Evolutionary conservation across 2,113 vertebrate genomes (phyloP), one percentile per base, ranked within the genome.

Genomic region (Acrocephalus kingi): DNA sequence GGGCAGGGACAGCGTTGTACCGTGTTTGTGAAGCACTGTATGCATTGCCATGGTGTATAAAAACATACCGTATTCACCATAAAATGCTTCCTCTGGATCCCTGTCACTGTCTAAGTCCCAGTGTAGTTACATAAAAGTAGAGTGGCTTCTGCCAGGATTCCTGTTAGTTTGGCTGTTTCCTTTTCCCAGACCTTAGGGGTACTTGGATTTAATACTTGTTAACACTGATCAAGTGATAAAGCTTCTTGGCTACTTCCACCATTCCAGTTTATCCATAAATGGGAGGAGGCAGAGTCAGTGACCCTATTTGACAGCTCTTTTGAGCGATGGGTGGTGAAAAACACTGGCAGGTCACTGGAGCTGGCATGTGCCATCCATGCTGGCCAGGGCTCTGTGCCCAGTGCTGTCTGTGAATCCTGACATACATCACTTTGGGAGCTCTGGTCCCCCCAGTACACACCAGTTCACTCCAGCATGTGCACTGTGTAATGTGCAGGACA

Each of bases 381-480:
- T 21, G 5, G 73, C 48, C 58, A 54, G 56, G 18, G 30, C 45
- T 39, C 8, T 2, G 0, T 59, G 14, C 39, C 78, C 23, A 22
- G 69, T 0, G 0, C 15, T 49, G 1, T 23, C 23, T 83, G 24
- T 69, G 30, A 18, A 28, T 77, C 15, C 24, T 54, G 49, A 62
- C n/a, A 6, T 23, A 5, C 52, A 27, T 16, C 46, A 5, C 37
- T 37, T 7, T 3, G 41, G 45, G 48, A 82, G 56, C 25, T 46
- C 45, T 69, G 49, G 22, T 62, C 15, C 48, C 3, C 0, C 14
- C 52, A 31, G 62, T 14, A 43, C 1, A 0, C 17, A 12, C 31
- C 23, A 17, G 49, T 39, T 75, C 45, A 0, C 11, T 37, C 1
- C 16, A 49, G 16, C 0, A 0, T n/a, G 37, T 45, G 48, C 56